Evolutionary conservation across 1,140 invertebrate genomes (phyloP), one percentile per base, ranked within the genome.

Genomic region (Ceratosolen solmsi): DNA sequence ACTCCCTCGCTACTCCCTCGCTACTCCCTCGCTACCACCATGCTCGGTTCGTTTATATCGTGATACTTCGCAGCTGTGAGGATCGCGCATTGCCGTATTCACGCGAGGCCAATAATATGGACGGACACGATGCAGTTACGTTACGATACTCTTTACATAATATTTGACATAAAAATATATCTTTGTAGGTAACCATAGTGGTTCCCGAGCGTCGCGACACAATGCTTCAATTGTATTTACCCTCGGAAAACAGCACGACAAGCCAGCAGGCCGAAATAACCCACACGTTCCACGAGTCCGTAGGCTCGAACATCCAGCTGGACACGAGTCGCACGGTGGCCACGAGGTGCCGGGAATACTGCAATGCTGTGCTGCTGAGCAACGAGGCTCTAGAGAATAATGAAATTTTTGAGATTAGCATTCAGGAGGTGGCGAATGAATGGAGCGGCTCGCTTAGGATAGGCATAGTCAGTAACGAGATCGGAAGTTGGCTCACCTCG

Each of bases 381-480:
- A 93, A 94, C 27, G 92, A 93, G 13, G 93, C 95, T 25, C 90
- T 98, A 20, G 93, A 93, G 54, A 93, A 95, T 77, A 95, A 96
- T 86, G 95, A 96, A 86, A 88, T 96, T 22, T 95, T 94, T 84
- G 94, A 97, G 93, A 93, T 97, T 63, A 89, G 92, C 49, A 92
- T 95, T 25, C 93, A 94, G 79, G 92, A 94, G 85, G 87, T 95
- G 25, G 92, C 93, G 9, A 87, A 90, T 17, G 93, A 95, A 70
- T 96, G 95, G 93, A 94, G 95, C 41, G 96, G 96, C 2, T 95
- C 94, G 20, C 89, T 98, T 30, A 93, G 93, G 38, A 94, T 97
- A 86, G 97, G 96, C 1, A 92, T 97, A 11, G 36, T 91, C 25
- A 89, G 88, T 51, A 89, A 89, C 41, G 88, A 89, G 51, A 86